Base-by-base conservation (phyloP, 2,797 vertebrate species). In the Antennarius maculatus region DNA sequence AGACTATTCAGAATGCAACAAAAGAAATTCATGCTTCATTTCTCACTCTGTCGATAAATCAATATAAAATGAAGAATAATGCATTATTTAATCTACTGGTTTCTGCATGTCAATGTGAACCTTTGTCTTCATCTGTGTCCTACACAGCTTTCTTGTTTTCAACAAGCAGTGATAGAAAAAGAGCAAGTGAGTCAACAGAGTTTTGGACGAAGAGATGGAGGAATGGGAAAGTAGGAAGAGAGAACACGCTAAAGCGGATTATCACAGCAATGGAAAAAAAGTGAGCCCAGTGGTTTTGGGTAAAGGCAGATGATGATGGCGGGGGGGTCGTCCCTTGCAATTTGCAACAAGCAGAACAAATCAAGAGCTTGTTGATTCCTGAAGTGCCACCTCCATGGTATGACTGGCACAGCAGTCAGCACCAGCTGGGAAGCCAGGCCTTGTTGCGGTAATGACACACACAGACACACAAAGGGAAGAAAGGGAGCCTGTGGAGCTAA, bases 191-290 rank as follows among this genome's bases (percentile, higher is more conserved):
- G 75, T 69, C 50, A 10, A 27, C 16, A 15, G 50, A 58, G 63
- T 7, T 43, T 14, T 56, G 50, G 47, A 59, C 57, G 69, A 56
- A 1, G 3, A 67, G 67, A 77, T 61, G 70, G 68, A 39, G 59
- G 66, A 53, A 54, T 6, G 56, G 46, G 47, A 43, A 54, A 67
- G 68, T 72, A 41, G 69, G 76, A 74, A 63, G 74, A 70, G 73
- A 84, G 79, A 80, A 90, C 88, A 85, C 80, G 80, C 74, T 85
- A 71, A 82, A 87, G 71, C 78, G 77, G 82, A 88, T 89, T 88
- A 85, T 74, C 77, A 75, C 79, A 73, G 79, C 66, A 72, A 84
- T 45, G 59, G 72, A 74, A 72, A 23, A 23, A 60, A 79, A 79
- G 76, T 48, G 37, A 74, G 45, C 61, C 27, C 41, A 43, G 46